Base-by-base conservation (phyloP, 2,113 vertebrate genomes). In the Mionectes macconnelli region DNA sequence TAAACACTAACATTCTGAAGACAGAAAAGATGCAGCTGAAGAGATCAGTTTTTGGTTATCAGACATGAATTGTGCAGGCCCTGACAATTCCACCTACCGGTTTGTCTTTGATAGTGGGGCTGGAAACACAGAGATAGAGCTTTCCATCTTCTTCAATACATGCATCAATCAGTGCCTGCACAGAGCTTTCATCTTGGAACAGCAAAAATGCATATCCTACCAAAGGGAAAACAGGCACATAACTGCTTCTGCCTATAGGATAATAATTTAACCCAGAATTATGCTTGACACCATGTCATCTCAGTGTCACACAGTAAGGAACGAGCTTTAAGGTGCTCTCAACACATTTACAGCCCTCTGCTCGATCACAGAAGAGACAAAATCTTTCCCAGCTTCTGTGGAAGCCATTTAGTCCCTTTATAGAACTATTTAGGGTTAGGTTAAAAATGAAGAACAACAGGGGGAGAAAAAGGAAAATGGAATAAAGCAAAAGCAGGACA, bases 71-170 rank as follows among this genome's bases (percentile, higher is more conserved):
- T 68, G 68, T 88, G 52, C 44, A 75, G 56, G 87, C 73, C 42
- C 57, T 96, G 75, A 84, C 60, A 89, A 79, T 63, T 59, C 37
- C 56, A 98, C 99, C 98, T 97, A 99, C 99, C 59, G 99, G 99
- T 94, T 99, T 99, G 97, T 99, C 99, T 98, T 99, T 99, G 97
- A 99, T 99, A 90, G 99, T 99, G 91, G 99, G 99, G 93, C 99
- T 99, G 78, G 99, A 99, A 67, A 99, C 99, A 96, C 99, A 99
- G 79, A 99, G 98, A 98, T 99, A 99, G 76, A 99, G 99, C 91
- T 99, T 99, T 76, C 99, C 99, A 69, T 99, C 99, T 94, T 99
- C 99, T 97, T 99, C 99, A 97, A 99, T 99, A 76, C 99, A 99
- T 3, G 99, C 99, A 77, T 99, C 99, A 83, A 99, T 99, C 96